Conservation (phyloP, 1,140 invertebrate species). For the Magallana angulata region DNA sequence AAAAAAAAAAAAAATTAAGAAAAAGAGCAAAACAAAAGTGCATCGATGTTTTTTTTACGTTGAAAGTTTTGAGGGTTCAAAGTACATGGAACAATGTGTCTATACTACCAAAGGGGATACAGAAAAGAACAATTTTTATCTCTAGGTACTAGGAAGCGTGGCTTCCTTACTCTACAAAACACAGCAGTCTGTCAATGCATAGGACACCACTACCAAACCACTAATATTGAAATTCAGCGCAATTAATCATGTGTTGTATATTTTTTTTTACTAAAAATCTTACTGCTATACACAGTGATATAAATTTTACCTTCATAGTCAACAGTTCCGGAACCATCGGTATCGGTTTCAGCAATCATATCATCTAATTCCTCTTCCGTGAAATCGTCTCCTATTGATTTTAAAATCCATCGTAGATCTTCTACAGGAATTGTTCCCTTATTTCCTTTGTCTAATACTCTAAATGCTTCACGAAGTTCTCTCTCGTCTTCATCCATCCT, state of each 20-base stretch:
- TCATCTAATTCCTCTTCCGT: slow-evolving; percentile 80
- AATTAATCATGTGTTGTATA: background rate
- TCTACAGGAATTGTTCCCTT: slow-evolving; percentile 78
- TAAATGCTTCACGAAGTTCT: slow-evolving; percentile 79
- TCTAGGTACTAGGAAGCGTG: background rate
- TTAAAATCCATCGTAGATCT: slow-evolving; percentile 78
- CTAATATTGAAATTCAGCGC: slow-evolving; percentile 10
- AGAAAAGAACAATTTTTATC: slow-evolving; percentile 1
- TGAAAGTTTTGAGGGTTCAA: background rate
- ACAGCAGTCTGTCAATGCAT: slow-evolving; percentile 13
- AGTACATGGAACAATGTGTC: background rate
- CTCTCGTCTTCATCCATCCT: slow-evolving; percentile 79
- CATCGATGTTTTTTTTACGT: background rate
- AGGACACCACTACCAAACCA: too few relatives aligned
- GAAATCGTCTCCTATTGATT: slow-evolving; percentile 78
- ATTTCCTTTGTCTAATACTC: slow-evolving; percentile 79
- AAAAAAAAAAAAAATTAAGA: slow-evolving; percentile 15
- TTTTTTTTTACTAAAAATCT: background rate
- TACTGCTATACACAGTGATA: background rate
- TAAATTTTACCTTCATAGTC: slow-evolving; percentile 79
- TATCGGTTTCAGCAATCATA: slow-evolving; percentile 80
- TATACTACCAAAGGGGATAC: slow-evolving; percentile 7
- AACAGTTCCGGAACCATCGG: slow-evolving; percentile 79
- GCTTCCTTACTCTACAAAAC: background rate
- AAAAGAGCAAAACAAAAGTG: background rate